Conservation (phyloP, 2,113 vertebrate genomes). For the Apistogramma diplotaenia region DNA sequence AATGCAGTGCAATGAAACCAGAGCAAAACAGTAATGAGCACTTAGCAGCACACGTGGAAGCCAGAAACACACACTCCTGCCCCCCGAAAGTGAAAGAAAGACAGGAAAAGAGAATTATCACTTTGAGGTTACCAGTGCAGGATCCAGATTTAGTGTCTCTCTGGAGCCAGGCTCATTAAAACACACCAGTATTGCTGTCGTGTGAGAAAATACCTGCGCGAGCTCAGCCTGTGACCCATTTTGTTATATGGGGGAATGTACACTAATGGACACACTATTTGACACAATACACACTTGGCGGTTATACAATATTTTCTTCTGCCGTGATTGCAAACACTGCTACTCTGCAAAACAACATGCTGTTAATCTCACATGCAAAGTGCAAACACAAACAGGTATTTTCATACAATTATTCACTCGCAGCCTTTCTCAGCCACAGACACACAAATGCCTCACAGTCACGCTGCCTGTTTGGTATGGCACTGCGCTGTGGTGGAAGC, state of each 20-base stretch:
- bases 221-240: slow-evolving; percentile 45
- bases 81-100: neutral
- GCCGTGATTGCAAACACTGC: neutral
- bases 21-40: slow-evolving; percentile 30
- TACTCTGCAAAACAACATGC: neutral
- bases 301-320: neutral
- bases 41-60: slow-evolving; percentile 14
- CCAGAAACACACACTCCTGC: neutral
- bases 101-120: slow-evolving; percentile 5
- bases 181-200: slow-evolving; percentile 48
- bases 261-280: neutral
- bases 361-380: neutral
- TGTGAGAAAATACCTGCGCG: slow-evolving; percentile 47
- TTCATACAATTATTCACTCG: neutral
- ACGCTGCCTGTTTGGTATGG: neutral
- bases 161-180: slow-evolving; percentile 63
- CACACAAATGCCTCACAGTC: neutral
- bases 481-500: slow-evolving; percentile 1
- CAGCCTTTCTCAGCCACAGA: neutral
- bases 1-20: neutral
- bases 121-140: slow-evolving; percentile 36
- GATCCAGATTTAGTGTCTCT: slow-evolving; percentile 63
- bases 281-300: neutral
- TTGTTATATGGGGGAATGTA: neutral
- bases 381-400: neutral